phyloP scores from a whole-genome alignment of 2,113 vertebrate genomes.

The Halichoeres trimaculatus region DNA sequence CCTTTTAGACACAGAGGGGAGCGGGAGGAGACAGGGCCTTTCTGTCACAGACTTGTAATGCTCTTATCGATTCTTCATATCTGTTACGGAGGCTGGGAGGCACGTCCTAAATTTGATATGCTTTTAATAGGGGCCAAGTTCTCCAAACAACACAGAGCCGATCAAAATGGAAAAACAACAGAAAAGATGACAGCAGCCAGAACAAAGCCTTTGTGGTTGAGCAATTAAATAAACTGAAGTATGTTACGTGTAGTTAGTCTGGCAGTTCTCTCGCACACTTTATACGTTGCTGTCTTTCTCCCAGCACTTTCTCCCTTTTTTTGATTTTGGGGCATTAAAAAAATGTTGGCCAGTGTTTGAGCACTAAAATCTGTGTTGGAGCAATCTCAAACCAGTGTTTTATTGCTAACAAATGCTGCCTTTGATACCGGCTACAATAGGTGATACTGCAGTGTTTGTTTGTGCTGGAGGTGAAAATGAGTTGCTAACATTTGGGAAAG shows the following conservation, averaged over 20 bases:
- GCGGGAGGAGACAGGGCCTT: slow-evolving; percentile 33
- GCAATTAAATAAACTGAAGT: slow-evolving; percentile 68
- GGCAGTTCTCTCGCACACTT: slow-evolving; percentile 56
- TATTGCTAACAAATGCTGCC: slow-evolving; percentile 85
- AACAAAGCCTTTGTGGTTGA: slow-evolving; percentile 60
- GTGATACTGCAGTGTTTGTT: slow-evolving; percentile 79
- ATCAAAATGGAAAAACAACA: slow-evolving; percentile 71
- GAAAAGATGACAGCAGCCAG: slow-evolving; percentile 64
- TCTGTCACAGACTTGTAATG: slow-evolving; percentile 78
- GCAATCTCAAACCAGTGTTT: slow-evolving; percentile 80
- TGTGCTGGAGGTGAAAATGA: slow-evolving; percentile 85
- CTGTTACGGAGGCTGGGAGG: slow-evolving; percentile 81
- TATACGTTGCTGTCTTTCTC: slow-evolving; percentile 54
- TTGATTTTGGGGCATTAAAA: slow-evolving; percentile 77
- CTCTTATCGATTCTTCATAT: slow-evolving; percentile 85
- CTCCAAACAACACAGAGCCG: slow-evolving; percentile 68
- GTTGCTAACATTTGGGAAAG: slow-evolving; percentile 76
- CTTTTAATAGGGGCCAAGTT: slow-evolving; percentile 80
- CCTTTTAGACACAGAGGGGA: slow-evolving; percentile 58
- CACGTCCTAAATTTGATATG: slow-evolving; percentile 82
- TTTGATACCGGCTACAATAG: slow-evolving; percentile 79
- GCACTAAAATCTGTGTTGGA: slow-evolving; percentile 79
- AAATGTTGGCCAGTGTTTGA: slow-evolving; percentile 73
- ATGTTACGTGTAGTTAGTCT: slow-evolving; percentile 61
- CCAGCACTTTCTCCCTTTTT: slow-evolving; percentile 59